Evolutionary conservation across 2,113 vertebrate species (phyloP).

Genomic region (Sander vitreus): DNA sequence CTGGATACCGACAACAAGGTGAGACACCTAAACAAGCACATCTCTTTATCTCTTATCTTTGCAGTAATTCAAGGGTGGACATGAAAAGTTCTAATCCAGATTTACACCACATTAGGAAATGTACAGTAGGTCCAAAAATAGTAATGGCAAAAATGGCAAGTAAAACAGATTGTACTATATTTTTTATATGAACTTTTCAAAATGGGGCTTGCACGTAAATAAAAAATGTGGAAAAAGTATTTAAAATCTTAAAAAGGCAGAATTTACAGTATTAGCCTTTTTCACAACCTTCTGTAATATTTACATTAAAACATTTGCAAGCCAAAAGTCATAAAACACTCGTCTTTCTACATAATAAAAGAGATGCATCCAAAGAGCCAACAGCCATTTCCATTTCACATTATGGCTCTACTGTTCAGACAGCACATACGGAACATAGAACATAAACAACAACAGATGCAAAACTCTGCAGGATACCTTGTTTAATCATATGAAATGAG

Average conservation of each 20-base stretch:
- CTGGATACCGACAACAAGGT: neutral
- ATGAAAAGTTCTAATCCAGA: neutral
- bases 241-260: neutral
- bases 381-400: conserved; percentile 24
- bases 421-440: conserved; percentile 15
- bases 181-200: neutral
- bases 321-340: conserved; percentile 30
- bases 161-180: neutral
- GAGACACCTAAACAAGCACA: neutral
- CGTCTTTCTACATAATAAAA: conserved; percentile 39
- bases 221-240: neutral
- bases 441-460: conserved; percentile 57
- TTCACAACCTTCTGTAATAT: conserved; percentile 20
- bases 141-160: neutral
- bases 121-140: too few relatives aligned
- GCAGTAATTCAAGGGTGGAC: neutral
- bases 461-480: conserved; percentile 60
- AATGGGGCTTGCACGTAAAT: neutral
- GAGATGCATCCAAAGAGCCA: neutral
- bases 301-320: conserved; percentile 41
- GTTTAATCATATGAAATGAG: conserved; percentile 35
- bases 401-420: neutral
- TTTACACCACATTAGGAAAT: neutral
- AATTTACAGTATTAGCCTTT: conserved; percentile 10
- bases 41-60: neutral